Evolutionary conservation across 2,888 invertebrate species (phyloP).

Genomic region (Lasioglossum oenotherae): DNA sequence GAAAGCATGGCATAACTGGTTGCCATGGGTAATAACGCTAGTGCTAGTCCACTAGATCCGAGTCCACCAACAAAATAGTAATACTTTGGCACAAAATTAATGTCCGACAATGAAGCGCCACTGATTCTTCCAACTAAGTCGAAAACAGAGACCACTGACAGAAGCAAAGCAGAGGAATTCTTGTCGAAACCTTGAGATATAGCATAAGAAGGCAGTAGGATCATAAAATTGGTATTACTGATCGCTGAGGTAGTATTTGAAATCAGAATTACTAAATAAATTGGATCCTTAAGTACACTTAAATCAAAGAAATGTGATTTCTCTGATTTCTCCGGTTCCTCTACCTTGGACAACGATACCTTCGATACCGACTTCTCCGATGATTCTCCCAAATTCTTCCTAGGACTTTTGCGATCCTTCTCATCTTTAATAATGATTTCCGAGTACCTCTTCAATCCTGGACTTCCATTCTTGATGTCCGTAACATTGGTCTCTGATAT

Average conservation of each 20-base stretch:
- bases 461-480: slow-evolving; percentile 15
- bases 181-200: slow-evolving; percentile 90
- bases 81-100: slow-evolving; percentile 90
- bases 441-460: not conserved
- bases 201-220: slow-evolving; percentile 92
- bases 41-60: slow-evolving; percentile 90
- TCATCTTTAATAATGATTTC: slow-evolving; percentile 22
- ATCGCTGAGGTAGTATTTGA: slow-evolving; percentile 95
- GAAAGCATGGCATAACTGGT: slow-evolving; percentile 88
- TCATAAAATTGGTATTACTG: slow-evolving; percentile 94
- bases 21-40: slow-evolving; percentile 90
- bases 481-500: slow-evolving; percentile 7
- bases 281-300: slow-evolving; percentile 90
- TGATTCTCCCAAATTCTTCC: slow-evolving; percentile 16
- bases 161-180: slow-evolving; percentile 89
- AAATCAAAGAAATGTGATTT: slow-evolving; percentile 88
- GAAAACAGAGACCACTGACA: slow-evolving; percentile 93
- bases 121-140: slow-evolving; percentile 94
- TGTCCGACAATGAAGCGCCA: slow-evolving; percentile 93
- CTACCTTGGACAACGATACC: slow-evolving; percentile 11
- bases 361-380: slow-evolving; percentile 23
- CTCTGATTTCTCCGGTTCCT: slow-evolving; percentile 2
- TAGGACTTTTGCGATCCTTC: slow-evolving; percentile 16
- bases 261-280: slow-evolving; percentile 92
- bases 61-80: slow-evolving; percentile 93